Base-by-base conservation (phyloP, 1,140 invertebrate species). In the Caenorhabditis brenneri region DNA sequence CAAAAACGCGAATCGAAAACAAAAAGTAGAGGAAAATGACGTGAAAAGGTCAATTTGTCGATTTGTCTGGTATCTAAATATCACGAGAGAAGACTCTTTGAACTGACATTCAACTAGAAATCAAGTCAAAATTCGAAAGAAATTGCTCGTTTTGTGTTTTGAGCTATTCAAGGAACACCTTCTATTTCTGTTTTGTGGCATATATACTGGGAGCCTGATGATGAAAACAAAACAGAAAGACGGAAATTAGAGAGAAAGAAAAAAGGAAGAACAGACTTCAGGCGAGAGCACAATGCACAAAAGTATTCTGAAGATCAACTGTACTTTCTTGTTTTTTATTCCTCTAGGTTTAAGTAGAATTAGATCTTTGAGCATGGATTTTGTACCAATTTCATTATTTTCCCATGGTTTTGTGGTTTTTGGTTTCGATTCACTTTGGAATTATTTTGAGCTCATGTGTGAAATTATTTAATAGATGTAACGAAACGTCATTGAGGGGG, bases 151-250 rank as follows among this genome's bases (percentile, higher is more conserved):
- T 65, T 33, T 65, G 31, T 65, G 58, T 36, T 36, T 65, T 65
- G 29, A 65, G 58, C 31, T 29, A 36, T 33, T 36, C 12, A 27
- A 33, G 15, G 31, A 65, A 65, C 58, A 36, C 29, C 58, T 65
- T 12, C 22, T 58, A 4, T 4, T 19, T 29, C 27, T 65, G 29
- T 65, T 33, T 65, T 33, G 24, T 36, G 4, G 31, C 10, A 2
- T 16, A 33, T n/a, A 12, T 16, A 22, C 12, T n/a, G 16, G 58
- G 31, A 10, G 58, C 15, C 36, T 65, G 58, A 36, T 65, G 58
- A 65, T 65, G 29, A 65, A 65, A 65, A 65, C 58, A 36, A 65
- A 65, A 22, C 36, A 33, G 58, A 36, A 65, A 65, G 19, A 65
- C 1, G 15, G 16, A 65, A 65, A 65, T 19, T 33, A 22, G 7